Evolutionary conservation across 2,888 invertebrate genomes (phyloP), one percentile per base, ranked within the genome.

Genomic region (Tupiocoris notatus): DNA sequence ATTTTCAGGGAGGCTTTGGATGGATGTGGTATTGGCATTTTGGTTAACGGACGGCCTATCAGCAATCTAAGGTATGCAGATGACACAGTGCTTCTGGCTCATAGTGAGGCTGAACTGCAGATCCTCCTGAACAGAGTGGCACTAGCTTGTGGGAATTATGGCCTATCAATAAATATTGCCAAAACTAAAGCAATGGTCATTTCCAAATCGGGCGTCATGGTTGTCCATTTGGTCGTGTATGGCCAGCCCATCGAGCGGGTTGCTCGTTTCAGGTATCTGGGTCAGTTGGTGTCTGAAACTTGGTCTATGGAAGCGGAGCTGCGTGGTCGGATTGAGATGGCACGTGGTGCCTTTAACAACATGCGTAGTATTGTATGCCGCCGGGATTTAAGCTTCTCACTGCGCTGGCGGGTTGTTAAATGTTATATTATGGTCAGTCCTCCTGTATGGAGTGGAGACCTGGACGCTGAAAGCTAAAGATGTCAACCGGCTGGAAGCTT

Each of bases 221-320:
- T 7, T 1, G 12, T 17, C 3, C 6, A 21, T 12, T 22, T 59
- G 1, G 1, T 6, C 2, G 59, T 58, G 16, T n/a, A 22, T 9
- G 23, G 23, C 23, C 58, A 70, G 18, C 16, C 6, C 17, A 70
- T 70, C 1, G 68, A 59, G 59, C 59, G 58, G 59, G 68, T 70
- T 16, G 6, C 68, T 17, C 23, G 23, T 0, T 70, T 70, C 68
- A 70, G 23, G 68, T 70, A 70, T 20, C n/a, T 67, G 9, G 67
- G 54, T n/a, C 22, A 67, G 12, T 67, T 39, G 67, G 21, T 67
- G 1, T 12, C 57, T 12, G 59, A 59, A 24, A 18, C 22, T 1
- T 59, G 70, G 59, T 21, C 70, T 9, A 17, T 70, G 23, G 58
- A 59, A 2, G 59, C 18, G 25, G 59, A 59, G 70, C 25, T 59